Evolutionary conservation across 2,888 invertebrate genomes (phyloP).

Genomic region (Miltochrista miniata): DNA sequence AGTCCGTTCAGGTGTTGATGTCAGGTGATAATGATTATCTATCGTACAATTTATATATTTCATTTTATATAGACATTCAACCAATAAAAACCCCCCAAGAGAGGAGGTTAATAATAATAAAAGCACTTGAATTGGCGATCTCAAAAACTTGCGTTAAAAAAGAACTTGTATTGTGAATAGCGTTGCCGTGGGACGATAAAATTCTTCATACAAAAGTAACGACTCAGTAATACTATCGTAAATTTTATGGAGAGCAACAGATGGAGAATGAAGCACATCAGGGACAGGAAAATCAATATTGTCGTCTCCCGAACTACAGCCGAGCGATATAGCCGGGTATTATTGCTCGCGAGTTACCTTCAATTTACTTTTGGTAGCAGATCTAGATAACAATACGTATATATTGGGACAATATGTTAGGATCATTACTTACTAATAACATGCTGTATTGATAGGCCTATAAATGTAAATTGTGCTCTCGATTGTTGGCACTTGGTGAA

Average conservation of each 20-base stretch:
- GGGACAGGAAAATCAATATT: slow-evolving; percentile 76
- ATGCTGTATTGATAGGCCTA: no score
- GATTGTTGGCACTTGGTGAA: no score
- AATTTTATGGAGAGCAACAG: slow-evolving; percentile 82
- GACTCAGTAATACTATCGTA: slow-evolving; percentile 78
- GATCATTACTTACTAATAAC: no score
- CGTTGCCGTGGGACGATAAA: slow-evolving; percentile 65
- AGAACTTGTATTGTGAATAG: slow-evolving; percentile 62
- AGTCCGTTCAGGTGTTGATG: no score
- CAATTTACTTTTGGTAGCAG: no score
- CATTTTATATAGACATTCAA: no score
- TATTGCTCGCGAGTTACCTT: slow-evolving; percentile 50
- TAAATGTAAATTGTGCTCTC: no score
- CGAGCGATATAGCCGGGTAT: slow-evolving; percentile 57
- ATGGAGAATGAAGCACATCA: slow-evolving; percentile 79
- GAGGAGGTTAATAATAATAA: slow-evolving; percentile 17
- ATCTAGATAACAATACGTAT: no score
- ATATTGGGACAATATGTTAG: no score
- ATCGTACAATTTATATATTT: no score
- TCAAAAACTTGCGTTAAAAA: slow-evolving; percentile 52
- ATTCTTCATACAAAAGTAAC: slow-evolving; percentile 80
- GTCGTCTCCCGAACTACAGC: slow-evolving; percentile 64
- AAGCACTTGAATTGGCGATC: slow-evolving; percentile 47
- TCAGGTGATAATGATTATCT: no score
- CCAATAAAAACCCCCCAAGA: no score